Conservation (phyloP, 92 coral and sea anemone genomes). For the Actinernus sp. region DNA sequence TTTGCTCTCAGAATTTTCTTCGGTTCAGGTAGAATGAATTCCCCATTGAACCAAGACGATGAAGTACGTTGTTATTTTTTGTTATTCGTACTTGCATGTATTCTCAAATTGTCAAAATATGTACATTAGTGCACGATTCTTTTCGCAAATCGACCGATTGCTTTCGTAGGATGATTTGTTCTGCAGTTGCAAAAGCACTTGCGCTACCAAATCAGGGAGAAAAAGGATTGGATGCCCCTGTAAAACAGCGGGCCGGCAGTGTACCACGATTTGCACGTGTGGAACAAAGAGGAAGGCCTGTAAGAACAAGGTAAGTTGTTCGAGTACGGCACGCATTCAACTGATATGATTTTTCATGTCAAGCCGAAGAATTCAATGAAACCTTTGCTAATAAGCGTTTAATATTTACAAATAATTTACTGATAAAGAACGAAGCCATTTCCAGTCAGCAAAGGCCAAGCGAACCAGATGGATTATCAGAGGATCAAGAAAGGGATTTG, state of each 20-base stretch:
- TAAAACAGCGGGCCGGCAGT: conserved; percentile 9
- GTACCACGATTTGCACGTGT: conserved; percentile 1
- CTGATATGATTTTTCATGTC: not conserved
- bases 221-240: conserved; percentile 14
- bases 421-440: not conserved
- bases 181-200: conserved; percentile 7
- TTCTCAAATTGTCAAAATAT: too few species aligned
- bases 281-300: conserved; percentile 3
- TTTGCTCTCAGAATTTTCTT: too few species aligned
- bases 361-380: not conserved
- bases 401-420: not conserved
- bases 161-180: too few species aligned
- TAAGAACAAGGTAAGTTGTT: too few species aligned
- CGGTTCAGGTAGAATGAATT: too few species aligned
- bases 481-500: conserved; percentile 3
- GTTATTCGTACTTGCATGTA: too few species aligned
- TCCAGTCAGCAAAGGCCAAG: not conserved
- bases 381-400: not conserved
- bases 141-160: too few species aligned
- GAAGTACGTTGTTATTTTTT: too few species aligned
- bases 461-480: not conserved
- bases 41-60: too few species aligned
- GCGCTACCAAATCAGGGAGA: conserved; percentile 2
- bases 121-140: too few species aligned
- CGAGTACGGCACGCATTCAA: conserved; percentile 2